Base-by-base conservation (phyloP, 2,888 invertebrate species). In the Agriopis leucophaearia region DNA sequence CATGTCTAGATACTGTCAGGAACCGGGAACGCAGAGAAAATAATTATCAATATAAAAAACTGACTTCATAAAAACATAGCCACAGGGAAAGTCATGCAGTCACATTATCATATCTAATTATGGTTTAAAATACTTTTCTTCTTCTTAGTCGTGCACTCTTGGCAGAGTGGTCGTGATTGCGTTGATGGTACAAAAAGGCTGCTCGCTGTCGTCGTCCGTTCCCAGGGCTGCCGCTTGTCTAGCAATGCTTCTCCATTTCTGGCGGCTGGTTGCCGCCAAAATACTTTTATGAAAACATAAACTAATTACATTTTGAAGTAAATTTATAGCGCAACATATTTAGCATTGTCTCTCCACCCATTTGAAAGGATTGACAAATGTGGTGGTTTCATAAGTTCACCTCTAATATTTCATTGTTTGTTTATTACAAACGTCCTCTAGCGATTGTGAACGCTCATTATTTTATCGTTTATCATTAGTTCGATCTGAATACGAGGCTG, bases 291-390 rank as follows among this genome's bases (percentile, higher is more conserved):
- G 60, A 61, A 16, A 55, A 47, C 12, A 15, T 68, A 45, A 48
- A 56, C 64, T 64, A 64, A 64, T 68, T 68, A 64, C 55, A 56
- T 68, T 68, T 60, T 47, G 51, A 68, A 56, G 55, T 44, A 10
- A 27, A 4, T 27, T 27, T 51, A 47, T 66, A 60, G 73, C 60
- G 71, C 71, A 75, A 75, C 63, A 64, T 56, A 64, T 71, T 66
- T 62, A 64, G 62, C 77, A 81, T 80, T 83, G 82, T 82, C 70
- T 77, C 51, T 69, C 60, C 42, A 54, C 70, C 55, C 50, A 1
- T 81, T 71, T 70, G 77, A 76, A 77, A 78, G 69, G 72, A 78
- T 80, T 80, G 78, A 70, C 74, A 75, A 83, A 81, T 74, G 70
- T 63, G 51, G 56, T 40, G 57, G 73, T 86, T 84, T 85, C 80